Evolutionary conservation across 2,888 invertebrate genomes (phyloP), one percentile per base, ranked within the genome.

Genomic region (Azorinus chamasolen): DNA sequence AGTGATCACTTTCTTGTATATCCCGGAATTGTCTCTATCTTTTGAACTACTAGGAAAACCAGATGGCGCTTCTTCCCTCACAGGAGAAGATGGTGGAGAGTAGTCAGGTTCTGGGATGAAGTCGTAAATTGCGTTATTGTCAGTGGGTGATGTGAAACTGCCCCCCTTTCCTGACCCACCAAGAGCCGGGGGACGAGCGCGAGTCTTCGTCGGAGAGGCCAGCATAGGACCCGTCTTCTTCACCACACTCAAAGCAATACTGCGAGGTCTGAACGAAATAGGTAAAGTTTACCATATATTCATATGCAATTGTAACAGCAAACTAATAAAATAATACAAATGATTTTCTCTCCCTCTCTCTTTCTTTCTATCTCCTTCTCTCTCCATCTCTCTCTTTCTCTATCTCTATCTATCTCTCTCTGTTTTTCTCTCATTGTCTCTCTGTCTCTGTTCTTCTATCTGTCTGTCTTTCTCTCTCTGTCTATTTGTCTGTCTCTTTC

Each of bases 41-140:
- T 39, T 24, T 50, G 27, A 12, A 32, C 53, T n/a, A 12, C 27
- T n/a, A n/a, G n/a, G n/a, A n/a, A 39, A 14, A 1, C 22, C 25
- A 20, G n/a, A 24, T n/a, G 25, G 39, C 41, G 8, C 25, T 37
- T 39, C 41, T 16, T 55, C 22, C n/a, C 22, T 5, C 0, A 39
- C 43, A 0, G 77, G 81, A 2, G 81, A 78, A 16, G 64, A 27
- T 2, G 74, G 81, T 4, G 81, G 81, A 16, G 74, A 72, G 48
- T 81, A 81, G 55, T 81, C 81, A 0, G 78, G 77, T 51, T 81
- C 81, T 12, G 81, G 81, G 6, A 78, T 73, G 12, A 63, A 58
- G 16, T 73, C 77, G 50, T 77, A 77, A 10, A 39, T 39, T 22
- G 58, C 25, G 20, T 62, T 50, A 14, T 24, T 46, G 0, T 6